Evolutionary conservation across 2,113 vertebrate species (phyloP), one percentile per base, ranked within the genome.

Genomic region (Cinclus mexicanus): DNA sequence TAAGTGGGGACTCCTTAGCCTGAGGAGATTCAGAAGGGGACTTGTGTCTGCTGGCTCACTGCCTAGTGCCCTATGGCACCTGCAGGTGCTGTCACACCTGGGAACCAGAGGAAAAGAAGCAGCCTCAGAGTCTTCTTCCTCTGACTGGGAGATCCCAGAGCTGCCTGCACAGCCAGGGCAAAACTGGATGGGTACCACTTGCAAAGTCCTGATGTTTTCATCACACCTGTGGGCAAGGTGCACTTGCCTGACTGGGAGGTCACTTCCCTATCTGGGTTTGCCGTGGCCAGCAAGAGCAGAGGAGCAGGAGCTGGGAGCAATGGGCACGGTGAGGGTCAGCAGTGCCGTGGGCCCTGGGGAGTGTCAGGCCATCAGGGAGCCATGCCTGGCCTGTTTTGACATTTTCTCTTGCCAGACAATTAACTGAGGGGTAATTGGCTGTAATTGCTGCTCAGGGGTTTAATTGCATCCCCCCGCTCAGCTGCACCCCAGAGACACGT

Each of bases 331-430:
- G 47, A 26, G 52, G 61, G 74, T 41, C 78, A 91, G 82, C 47
- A 42, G 79, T 33, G 31, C 61, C 4, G 0, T 6, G 2, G 10
- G 26, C 77, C 44, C 57, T 33, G 33, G 74, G 64, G 59, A 89
- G 20, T 31, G 67, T 69, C 90, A 80, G 77, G 59, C 64, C 85
- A 16, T 94, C 93, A 97, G 91, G 61, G 87, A 95, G 75, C 79
- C 85, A 26, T 26, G 22, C 2, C 4, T 49, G 65, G 69, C 76
- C 83, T 93, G 88, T 92, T 95, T 90, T 94, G 94, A 96, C 86
- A 86, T 95, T 92, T 96, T 65, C 83, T 93, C 90, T 94, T 93
- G 79, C 88, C 83, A 93, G 94, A 90, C 81, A 88, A 97, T 96
- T 93, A 90, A 93, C 93, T 60, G 76, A 81, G 77, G 93, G 83